These are phyloP conservation scores for Heliocidaris tuberculata DNA, from an alignment of 35 echinoderm and acorn worm genomes.

Conservation along the genomic window DNA sequence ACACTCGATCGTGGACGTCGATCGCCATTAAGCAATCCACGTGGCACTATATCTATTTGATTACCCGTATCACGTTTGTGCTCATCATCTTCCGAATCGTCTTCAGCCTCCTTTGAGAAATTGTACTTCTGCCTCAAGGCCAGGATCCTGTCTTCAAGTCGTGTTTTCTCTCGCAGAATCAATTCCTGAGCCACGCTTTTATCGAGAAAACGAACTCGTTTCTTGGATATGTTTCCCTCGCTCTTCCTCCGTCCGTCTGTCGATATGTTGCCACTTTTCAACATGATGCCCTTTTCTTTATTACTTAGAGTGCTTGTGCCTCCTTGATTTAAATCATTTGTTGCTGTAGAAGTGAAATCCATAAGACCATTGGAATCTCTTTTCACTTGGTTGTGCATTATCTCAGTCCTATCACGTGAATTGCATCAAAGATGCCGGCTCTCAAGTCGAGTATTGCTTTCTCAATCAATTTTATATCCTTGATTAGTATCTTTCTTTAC, in stretches of 20 bases:
- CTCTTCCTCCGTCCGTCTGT: neutral
- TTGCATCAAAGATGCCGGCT: neutral
- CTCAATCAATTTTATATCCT: neutral
- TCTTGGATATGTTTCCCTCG: conserved; percentile 17
- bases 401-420: neutral
- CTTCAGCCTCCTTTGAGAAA: conserved; percentile 35
- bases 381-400: neutral
- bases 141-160: conserved; percentile 49
- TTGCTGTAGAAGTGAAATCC: neutral
- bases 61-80: conserved; percentile 11
- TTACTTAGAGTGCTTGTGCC: neutral
- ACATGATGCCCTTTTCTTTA: neutral
- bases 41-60: neutral
- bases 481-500: neutral
- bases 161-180: conserved; percentile 48
- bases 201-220: conserved; percentile 69
- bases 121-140: conserved; percentile 36
- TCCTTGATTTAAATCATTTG: neutral
- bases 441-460: neutral
- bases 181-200: conserved; percentile 54
- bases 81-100: conserved; percentile 23
- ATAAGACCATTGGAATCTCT: neutral
- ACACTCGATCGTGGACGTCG: neutral
- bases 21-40: neutral
- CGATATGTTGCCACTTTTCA: neutral